Evolutionary conservation across 2,113 vertebrate genomes (phyloP).

Genomic region (Tetrax tetrax): DNA sequence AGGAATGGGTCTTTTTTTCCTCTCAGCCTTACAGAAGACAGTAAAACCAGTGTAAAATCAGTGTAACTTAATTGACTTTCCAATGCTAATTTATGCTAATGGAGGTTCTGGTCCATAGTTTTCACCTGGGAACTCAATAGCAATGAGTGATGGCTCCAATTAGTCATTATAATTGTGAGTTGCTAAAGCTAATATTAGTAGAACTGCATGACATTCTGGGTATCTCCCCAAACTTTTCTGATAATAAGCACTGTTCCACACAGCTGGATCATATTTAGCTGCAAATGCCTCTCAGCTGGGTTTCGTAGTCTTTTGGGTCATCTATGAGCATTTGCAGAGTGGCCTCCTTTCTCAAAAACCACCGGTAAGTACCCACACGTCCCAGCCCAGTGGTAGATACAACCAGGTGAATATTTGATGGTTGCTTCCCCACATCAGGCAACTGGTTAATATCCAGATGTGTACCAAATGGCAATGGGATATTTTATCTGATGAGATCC

Average conservation of each 20-base stretch:
- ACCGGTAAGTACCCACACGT: accelerated
- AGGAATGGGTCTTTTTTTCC: neutral
- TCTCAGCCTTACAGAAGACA: neutral
- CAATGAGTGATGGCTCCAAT: slow-evolving; percentile 65
- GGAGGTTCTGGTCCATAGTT: slow-evolving; percentile 63
- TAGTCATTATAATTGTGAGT: slow-evolving; percentile 64
- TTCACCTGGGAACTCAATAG: slow-evolving; percentile 69
- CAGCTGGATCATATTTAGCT: neutral
- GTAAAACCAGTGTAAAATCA: slow-evolving; percentile 63
- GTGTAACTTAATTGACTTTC: slow-evolving; percentile 66
- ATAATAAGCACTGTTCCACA: neutral
- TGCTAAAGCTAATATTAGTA: slow-evolving; percentile 71
- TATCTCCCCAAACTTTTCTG: slow-evolving; percentile 58
- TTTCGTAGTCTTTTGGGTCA: neutral
- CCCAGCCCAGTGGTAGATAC: neutral
- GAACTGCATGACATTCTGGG: slow-evolving; percentile 47
- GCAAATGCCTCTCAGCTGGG: neutral
- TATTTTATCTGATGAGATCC: neutral
- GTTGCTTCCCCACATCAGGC: neutral
- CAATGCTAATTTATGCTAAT: slow-evolving; percentile 67
- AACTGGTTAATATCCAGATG: neutral
- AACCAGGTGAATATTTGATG: neutral
- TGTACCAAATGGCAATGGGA: neutral
- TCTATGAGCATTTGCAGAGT: neutral
- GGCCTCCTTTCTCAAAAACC: neutral